Evolutionary conservation across 2,113 vertebrate species (phyloP).

Genomic region (Petroica traversi): DNA sequence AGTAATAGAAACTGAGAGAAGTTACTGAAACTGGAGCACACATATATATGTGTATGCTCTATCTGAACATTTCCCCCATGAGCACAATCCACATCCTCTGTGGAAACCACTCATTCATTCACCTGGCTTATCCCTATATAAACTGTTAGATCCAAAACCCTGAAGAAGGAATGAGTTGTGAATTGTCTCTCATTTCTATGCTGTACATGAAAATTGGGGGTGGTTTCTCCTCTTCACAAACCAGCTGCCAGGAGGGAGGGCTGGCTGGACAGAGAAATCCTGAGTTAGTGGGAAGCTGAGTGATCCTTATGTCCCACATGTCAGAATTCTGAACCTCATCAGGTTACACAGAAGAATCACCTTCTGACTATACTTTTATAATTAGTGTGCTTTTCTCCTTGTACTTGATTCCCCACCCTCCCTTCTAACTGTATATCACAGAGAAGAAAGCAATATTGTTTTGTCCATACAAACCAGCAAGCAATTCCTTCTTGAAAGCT

Average conservation of each 20-base stretch:
- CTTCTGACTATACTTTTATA: background rate
- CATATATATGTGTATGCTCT: background rate
- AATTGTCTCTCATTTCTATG: background rate
- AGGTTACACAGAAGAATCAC: background rate
- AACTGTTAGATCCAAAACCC: background rate
- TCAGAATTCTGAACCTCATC: background rate
- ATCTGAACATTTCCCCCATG: background rate
- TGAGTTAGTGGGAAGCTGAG: background rate
- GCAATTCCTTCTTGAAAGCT: background rate
- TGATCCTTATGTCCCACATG: background rate
- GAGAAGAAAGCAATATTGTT: background rate
- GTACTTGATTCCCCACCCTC: background rate
- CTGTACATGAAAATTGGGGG: background rate
- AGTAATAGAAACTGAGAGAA: background rate
- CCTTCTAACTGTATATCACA: background rate
- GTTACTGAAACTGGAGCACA: background rate
- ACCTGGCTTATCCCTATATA: background rate
- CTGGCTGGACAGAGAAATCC: background rate
- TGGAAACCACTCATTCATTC: background rate
- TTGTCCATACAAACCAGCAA: background rate
- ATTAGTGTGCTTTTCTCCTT: background rate
- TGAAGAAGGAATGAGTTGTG: background rate
- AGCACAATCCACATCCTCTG: background rate
- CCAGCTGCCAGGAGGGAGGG: background rate
- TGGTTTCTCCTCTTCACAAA: background rate